Base-by-base conservation (phyloP, 1,140 invertebrate genomes). In the Hesperophylax magnus region DNA sequence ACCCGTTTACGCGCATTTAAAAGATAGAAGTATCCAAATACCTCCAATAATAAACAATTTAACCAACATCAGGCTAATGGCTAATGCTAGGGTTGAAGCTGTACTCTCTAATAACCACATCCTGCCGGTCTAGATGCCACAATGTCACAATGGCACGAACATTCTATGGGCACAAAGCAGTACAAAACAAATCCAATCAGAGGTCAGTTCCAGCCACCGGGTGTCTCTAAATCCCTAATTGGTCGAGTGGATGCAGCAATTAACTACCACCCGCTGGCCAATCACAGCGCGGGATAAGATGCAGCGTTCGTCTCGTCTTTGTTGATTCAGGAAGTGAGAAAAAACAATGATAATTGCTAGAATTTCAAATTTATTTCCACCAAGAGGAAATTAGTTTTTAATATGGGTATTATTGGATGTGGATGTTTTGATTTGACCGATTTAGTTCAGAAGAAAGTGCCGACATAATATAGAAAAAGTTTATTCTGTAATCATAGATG, bases 121-220 rank as follows among this genome's bases (percentile, higher is more conserved):
- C 65, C 65, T 69, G 65, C 17, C 65, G 9, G 39, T 14, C 39
- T 47, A 47, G 39, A 34, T 34, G 34, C 34, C 4, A 8, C 34
- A 34, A 34, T 34, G 34, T 34, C 34, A 34, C 34, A 34, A 47
- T 47, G 11, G 9, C 39, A 47, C 39, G 39, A 14, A 47, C 39
- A 47, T 8, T 47, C 27, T 27, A 27, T 27, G 27, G 63, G 63
- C 27, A n/a, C 65, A 20, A 69, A 69, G 1, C 39, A 65, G 5
- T 31, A 17, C 27, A 39, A 67, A 67, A 9, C 31, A 69, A 69
- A 39, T 39, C 24, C 34, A 69, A 69, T 69, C 31, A 69, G 18
- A 69, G 65, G 65, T 69, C 65, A 69, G 65, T 69, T 69, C 65
- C 31, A 61, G 58, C 58, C 58, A 24, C 24, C n/a, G 65, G 31